These are phyloP conservation scores for Sebastes iracundus DNA, from an alignment of 2,797 vertebrate species.

Conservation along the genomic window DNA sequence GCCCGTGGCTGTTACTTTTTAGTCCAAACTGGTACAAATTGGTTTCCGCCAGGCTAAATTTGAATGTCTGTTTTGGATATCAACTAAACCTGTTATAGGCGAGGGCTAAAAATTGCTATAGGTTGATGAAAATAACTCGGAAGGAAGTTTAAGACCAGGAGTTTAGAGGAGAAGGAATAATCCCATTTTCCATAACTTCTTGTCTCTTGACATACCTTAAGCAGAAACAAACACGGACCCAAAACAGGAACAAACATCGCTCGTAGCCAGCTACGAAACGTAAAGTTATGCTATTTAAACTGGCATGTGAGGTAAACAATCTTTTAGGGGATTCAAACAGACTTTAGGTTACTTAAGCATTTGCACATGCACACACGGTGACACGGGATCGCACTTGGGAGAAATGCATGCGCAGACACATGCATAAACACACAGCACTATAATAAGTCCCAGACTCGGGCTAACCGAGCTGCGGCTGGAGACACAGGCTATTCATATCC, in stretches of 20 bases:
- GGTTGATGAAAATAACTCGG: conserved; percentile 52
- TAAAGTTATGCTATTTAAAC: conserved; percentile 72
- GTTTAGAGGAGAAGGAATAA: conserved; percentile 54
- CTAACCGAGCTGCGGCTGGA: conserved; percentile 82
- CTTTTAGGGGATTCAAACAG: conserved; percentile 60
- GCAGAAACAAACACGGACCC: conserved; percentile 52
- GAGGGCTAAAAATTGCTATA: conserved; percentile 30
- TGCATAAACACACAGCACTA: conserved; percentile 79
- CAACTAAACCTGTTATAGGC: conserved; percentile 53
- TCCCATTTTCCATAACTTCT: conserved; percentile 72
- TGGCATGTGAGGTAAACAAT: conserved; percentile 64
- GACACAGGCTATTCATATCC: conserved; percentile 87
- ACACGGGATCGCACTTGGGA: conserved; percentile 66
- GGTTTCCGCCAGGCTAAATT: conserved; percentile 32
- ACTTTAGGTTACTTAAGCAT: conserved; percentile 65
- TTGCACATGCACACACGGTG: conserved; percentile 61
- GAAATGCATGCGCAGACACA: conserved; percentile 77
- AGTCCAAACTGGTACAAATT: conserved; percentile 52
- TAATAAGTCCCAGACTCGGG: conserved; percentile 86
- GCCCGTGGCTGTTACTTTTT: conserved; percentile 44
- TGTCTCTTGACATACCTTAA: conserved; percentile 55
- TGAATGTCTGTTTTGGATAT: conserved; percentile 51
- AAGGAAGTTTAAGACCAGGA: conserved; percentile 29
- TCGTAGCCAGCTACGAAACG: conserved; percentile 54
- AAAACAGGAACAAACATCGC: conserved; percentile 70